A percentile compares a stretch with the other conserved stretches of the same genome.
phyloP scores from a whole-genome alignment of 2,888 invertebrate genomes.

The Caenorhabditis imperialis region DNA sequence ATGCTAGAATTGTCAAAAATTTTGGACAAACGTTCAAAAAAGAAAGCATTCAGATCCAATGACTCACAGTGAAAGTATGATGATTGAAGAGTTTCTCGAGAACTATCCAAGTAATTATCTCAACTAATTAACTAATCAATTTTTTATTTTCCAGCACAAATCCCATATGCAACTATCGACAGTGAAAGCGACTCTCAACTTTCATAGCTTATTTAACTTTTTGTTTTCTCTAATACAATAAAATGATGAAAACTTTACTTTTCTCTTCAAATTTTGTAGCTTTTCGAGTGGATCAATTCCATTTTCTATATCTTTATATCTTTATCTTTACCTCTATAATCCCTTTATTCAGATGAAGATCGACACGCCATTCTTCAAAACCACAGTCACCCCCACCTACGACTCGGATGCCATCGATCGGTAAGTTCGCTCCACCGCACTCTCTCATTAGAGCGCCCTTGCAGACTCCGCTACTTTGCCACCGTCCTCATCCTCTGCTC shows the following conservation, averaged over 20 bases:
- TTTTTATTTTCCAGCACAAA: conserved; percentile 21
- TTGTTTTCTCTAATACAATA: too few relatives aligned
- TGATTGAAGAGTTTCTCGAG: conserved; percentile 39
- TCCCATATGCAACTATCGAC: conserved; percentile 35
- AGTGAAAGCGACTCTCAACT: conserved; percentile 25
- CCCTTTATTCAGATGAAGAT: conserved; percentile 20
- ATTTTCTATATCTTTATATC: conserved; percentile 14
- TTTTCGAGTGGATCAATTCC: conserved; percentile 18
- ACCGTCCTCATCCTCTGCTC: conserved; percentile 43
- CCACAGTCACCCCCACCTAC: conserved; percentile 37
- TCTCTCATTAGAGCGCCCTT: conserved; percentile 8
- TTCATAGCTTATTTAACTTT: conserved; percentile 7
- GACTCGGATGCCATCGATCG: conserved; percentile 60
- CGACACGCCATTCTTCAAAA: conserved; percentile 13
- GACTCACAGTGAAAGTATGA: conserved; percentile 19
- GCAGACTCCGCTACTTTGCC: conserved; percentile 58
- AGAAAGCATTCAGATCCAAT: too few relatives aligned
- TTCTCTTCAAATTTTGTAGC: not conserved
- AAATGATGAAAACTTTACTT: not conserved
- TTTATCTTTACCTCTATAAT: too few relatives aligned
- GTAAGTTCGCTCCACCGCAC: conserved; percentile 6
- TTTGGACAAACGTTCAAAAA: too few relatives aligned
- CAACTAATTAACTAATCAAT: too few relatives aligned
- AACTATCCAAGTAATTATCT: conserved; percentile 44
- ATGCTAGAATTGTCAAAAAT: too few relatives aligned